Percentiles rank a stretch among this genome's conserved stretches.
Evolutionary conservation across 2,888 invertebrate genomes (phyloP).

Genomic region (Celastrina argiolus): DNA sequence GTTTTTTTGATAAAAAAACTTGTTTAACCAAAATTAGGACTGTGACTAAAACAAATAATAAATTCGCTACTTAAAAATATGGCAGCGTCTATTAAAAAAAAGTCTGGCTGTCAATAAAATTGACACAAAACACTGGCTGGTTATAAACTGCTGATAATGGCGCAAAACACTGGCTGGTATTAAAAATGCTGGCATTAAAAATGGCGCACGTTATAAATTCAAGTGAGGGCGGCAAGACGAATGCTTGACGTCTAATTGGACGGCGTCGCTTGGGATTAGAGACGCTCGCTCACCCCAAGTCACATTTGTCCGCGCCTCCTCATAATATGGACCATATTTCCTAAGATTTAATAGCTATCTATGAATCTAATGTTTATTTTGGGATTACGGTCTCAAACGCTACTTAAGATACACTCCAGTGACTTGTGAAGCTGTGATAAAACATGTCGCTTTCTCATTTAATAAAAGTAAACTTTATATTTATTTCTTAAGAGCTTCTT

Average conservation of each 20-base stretch:
- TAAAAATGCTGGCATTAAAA: slow-evolving; percentile 29
- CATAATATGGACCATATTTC: slow-evolving; percentile 36
- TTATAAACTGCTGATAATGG: background rate
- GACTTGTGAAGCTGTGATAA: too few species aligned
- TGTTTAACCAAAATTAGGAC: too few species aligned
- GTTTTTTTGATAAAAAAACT: too few species aligned
- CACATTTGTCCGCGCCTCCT: slow-evolving; percentile 64
- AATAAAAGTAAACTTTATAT: too few species aligned
- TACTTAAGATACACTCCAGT: too few species aligned
- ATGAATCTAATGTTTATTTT: background rate
- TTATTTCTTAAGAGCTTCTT: too few species aligned
- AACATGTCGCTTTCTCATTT: too few species aligned
- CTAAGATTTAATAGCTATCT: slow-evolving; percentile 19
- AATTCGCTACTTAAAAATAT: too few species aligned
- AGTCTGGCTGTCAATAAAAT: too few species aligned
- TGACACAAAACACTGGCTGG: background rate
- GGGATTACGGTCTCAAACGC: background rate
- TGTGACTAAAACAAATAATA: too few species aligned
- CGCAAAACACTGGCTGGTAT: background rate
- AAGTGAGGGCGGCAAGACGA: slow-evolving; percentile 52
- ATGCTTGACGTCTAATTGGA: slow-evolving; percentile 72
- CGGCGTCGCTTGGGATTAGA: slow-evolving; percentile 65
- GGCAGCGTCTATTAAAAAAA: too few species aligned
- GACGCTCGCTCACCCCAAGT: slow-evolving; percentile 56
- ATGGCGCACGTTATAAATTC: slow-evolving; percentile 46